Base-by-base conservation (phyloP, 2,888 invertebrate species). In the Meiosimyza decipiens region DNA sequence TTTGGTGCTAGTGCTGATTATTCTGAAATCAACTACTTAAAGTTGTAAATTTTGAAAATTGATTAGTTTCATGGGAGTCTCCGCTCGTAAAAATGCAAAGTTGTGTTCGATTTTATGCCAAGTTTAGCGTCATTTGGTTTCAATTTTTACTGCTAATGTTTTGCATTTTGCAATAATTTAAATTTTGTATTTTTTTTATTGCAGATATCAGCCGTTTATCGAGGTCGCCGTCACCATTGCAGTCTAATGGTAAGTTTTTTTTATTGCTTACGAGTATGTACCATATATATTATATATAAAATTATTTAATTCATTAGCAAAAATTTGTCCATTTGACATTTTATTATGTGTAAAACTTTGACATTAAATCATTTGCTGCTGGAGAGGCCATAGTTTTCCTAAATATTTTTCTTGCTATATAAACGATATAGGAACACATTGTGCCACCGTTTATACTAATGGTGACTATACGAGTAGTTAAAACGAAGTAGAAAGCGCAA, bases 201-300 rank as follows among this genome's bases (percentile, higher is more conserved):
- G 28, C 83, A 87, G 86, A 86, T 80, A 86, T 87, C 88, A 92
- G 89, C 85, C 88, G 90, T 80, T 87, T 93, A 84, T 92, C 93
- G 84, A 93, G 93, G 87, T 92, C 93, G 80, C 93, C 94, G 76
- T 92, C 93, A 82, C 93, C 94, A 82, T 92, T 94, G 79, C 91
- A 91, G 84, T 92, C 92, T 82, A 90, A 92, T 85, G 93, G 93
- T 93, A 87, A 89, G 92, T 89, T 75, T 65, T 40, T n/a, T 0
- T 11, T 12, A n/a, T 5, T 1, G 9, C 52, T 65, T 65, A 18
- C 22, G n/a, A n/a, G n/a, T n/a, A n/a, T n/a, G n/a, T n/a, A n/a
- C n/a, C n/a, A n/a, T n/a, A 16, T 3, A 5, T 15, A 18, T 13
- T 57, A 3, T 28, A 28, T 28, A 3, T 28, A 28, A 28, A 28